Conservation (phyloP, 2,797 vertebrate species). For the Chromis chromis region DNA sequence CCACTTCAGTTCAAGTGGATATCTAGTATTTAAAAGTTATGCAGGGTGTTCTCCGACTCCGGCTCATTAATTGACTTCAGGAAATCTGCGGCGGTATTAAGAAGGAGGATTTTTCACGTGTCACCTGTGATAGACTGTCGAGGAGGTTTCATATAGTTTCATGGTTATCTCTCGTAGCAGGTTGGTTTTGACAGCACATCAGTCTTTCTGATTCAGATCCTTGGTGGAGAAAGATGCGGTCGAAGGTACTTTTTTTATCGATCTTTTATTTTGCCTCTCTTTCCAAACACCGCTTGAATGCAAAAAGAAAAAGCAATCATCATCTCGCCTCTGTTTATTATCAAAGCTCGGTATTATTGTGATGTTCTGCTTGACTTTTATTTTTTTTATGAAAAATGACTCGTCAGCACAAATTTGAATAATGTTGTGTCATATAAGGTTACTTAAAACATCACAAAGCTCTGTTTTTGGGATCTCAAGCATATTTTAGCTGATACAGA, state of each 20-base stretch:
- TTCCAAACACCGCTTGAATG: slow-evolving; percentile 11
- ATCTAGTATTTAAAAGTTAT: slow-evolving; percentile 25
- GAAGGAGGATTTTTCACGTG: neutral
- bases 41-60: slow-evolving; percentile 9
- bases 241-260: neutral
- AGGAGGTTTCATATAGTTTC: neutral
- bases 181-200: slow-evolving; percentile 45
- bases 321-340: slow-evolving; percentile 15
- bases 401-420: neutral
- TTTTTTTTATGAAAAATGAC: slow-evolving; percentile 7
- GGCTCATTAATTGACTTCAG: slow-evolving; percentile 30
- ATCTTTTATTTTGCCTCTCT: neutral
- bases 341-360: neutral
- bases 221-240: slow-evolving; percentile 3
- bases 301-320: slow-evolving; percentile 15
- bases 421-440: neutral
- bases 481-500: neutral
- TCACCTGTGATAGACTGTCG: slow-evolving; percentile 7
- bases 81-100: neutral
- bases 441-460: neutral
- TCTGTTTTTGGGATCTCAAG: neutral
- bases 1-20: slow-evolving; percentile 15
- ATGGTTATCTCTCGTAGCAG: slow-evolving; percentile 29
- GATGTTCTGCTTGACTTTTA: slow-evolving; percentile 8
- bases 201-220: slow-evolving; percentile 22